These are phyloP conservation scores for Micromussa lordhowensis DNA, from an alignment of 92 coral and sea anemone species.

Conservation along the genomic window DNA sequence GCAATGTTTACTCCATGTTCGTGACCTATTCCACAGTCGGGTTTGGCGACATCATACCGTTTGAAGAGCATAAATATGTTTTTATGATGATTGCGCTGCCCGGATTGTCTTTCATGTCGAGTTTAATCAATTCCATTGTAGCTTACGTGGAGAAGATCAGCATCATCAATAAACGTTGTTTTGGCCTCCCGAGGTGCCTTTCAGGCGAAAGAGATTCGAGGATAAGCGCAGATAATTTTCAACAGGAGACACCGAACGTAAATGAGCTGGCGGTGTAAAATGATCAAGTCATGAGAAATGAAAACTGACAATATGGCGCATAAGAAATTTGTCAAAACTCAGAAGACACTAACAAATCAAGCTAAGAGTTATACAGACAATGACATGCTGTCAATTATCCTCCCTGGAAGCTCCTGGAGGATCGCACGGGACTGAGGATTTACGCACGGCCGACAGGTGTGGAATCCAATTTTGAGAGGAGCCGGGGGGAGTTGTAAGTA, in stretches of 20 bases:
- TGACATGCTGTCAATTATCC: no score
- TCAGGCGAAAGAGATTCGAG: neutral
- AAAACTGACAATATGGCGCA: neutral
- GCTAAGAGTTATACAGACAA: no score
- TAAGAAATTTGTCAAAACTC: neutral
- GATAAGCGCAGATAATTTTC: neutral
- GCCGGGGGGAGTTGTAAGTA: neutral
- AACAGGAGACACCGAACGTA: no score
- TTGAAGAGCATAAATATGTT: conserved; percentile 10
- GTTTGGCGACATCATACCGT: conserved; percentile 53
- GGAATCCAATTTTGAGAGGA: neutral
- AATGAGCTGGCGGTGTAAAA: neutral
- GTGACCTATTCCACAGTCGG: conserved; percentile 59
- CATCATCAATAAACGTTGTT: neutral
- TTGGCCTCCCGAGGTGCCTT: neutral
- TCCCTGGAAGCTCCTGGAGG: no score
- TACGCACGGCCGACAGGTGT: neutral
- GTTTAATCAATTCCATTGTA: conserved; percentile 50
- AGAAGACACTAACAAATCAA: neutral
- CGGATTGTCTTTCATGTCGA: conserved; percentile 56
- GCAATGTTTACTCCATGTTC: conserved; percentile 41
- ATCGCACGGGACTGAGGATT: no score
- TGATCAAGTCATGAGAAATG: conserved; percentile 7
- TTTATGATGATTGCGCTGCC: conserved; percentile 23
- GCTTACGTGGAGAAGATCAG: conserved; percentile 36